Evolutionary conservation across 2,888 invertebrate species (phyloP).

Genomic region (Cantharis lateralis): DNA sequence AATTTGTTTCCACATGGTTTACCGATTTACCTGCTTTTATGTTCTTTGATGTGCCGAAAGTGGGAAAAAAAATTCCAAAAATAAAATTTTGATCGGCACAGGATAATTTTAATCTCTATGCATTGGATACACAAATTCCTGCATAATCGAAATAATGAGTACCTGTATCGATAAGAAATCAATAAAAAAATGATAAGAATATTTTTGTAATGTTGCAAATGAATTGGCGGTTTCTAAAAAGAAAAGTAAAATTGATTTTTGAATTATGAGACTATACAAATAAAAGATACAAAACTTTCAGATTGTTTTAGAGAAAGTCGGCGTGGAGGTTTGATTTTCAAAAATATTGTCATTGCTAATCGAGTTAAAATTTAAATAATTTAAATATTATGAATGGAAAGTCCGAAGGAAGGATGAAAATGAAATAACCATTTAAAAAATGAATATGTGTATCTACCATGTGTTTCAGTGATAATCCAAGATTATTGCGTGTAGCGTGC

Average conservation of each 20-base stretch:
- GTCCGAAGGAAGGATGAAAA: not conserved
- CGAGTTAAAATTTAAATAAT: not conserved
- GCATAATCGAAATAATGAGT: not conserved
- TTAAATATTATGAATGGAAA: not conserved
- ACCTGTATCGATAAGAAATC: not conserved
- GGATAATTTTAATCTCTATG: not conserved
- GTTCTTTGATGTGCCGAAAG: not conserved
- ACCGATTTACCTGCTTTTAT: not conserved
- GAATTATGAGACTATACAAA: not conserved
- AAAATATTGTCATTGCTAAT: not conserved
- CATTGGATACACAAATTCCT: not conserved
- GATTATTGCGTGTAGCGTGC: conserved; percentile 34
- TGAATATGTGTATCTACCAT: conserved; percentile 41
- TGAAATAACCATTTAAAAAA: conserved; percentile 22
- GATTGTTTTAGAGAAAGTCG: conserved; percentile 4
- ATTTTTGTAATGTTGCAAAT: not conserved
- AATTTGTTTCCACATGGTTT: not conserved
- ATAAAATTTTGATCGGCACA: not conserved
- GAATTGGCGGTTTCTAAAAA: not conserved
- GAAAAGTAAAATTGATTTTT: conserved; percentile 2
- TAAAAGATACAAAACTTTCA: conserved; percentile 2
- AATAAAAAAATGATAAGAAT: not conserved
- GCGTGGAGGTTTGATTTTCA: not conserved
- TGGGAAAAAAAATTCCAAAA: not conserved
- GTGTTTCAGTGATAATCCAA: conserved; percentile 48